Conservation (phyloP, 1,140 invertebrate genomes). For the Dendrolimus kikuchii region DNA sequence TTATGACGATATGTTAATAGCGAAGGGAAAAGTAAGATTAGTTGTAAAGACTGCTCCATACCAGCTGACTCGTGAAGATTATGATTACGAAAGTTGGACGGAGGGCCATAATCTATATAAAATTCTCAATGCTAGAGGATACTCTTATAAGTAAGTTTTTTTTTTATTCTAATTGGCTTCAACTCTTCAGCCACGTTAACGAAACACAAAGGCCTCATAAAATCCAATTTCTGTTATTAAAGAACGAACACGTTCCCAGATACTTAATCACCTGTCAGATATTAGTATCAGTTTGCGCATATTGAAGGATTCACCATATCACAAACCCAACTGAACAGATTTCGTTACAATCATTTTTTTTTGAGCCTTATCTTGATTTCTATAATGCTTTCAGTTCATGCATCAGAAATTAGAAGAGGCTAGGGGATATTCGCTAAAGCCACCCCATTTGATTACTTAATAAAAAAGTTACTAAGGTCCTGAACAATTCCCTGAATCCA, state of each 20-base stretch:
- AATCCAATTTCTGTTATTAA: background rate
- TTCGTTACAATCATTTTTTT: background rate
- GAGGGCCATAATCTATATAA: slow-evolving; percentile 8
- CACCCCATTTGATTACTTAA: too few relatives aligned
- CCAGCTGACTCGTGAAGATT: background rate
- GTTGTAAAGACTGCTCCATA: background rate
- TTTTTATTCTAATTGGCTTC: background rate
- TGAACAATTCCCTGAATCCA: too few relatives aligned
- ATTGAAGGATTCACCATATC: background rate
- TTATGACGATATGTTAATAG: background rate
- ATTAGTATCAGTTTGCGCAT: too few relatives aligned
- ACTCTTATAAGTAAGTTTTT: slow-evolving; percentile 9
- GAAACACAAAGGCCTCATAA: slow-evolving; percentile 1
- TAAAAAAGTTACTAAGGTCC: too few relatives aligned
- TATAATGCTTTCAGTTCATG: too few relatives aligned
- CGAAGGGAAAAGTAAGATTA: background rate
- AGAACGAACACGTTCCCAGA: background rate
- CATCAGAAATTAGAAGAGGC: too few relatives aligned
- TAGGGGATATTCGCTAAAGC: too few relatives aligned
- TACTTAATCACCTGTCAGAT: background rate
- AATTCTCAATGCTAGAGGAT: slow-evolving; percentile 8
- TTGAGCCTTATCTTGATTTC: too few relatives aligned
- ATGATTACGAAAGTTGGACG: slow-evolving; percentile 10
- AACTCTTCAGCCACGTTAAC: background rate
- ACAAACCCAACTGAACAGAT: slow-evolving; percentile 4